Evolutionary conservation across 2,797 vertebrate genomes (phyloP), one percentile per base, ranked within the genome.

Genomic region (Leptodactylus fallax): DNA sequence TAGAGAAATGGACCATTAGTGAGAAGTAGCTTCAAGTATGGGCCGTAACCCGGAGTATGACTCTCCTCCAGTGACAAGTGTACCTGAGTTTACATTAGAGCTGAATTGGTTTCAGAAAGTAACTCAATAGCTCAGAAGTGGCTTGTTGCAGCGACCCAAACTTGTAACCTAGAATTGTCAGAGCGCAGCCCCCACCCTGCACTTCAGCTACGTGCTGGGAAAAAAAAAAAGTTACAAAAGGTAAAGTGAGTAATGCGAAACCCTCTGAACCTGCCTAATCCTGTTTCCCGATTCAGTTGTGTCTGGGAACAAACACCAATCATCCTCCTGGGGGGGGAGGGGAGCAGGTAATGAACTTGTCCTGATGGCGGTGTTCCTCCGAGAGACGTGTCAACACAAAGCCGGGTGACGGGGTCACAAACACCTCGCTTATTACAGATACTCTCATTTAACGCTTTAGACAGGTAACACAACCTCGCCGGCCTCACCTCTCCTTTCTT

Each of bases 251-350:
- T 93, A 95, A 95, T 90, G 90, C 47, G 93, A 95, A 92, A 90
- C 92, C 74, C 0, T 3, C 83, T 90, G 92, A 93, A 93, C 94
- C 93, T 95, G 93, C 94, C 91, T 92, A 90, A 92, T 94, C 94
- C 93, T 95, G 94, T 93, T 93, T 91, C 86, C 63, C 25, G 85
- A 88, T 88, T 82, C 81, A 74, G 91, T 3, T 23, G 53, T 91
- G 90, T 90, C 89, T 92, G 92, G 81, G 67, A 85, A 77, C 78
- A 85, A 81, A 82, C 90, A 45, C 65, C 71, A 89, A 93, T 93
- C 90, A 91, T 91, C 90, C 91, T 81, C 91, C 91, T 2, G 55
- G 81, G 90, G 91, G 90, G 78, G 76, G 65, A 71, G 76, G 83
- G 89, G 90, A 77, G 87, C 51, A n/a, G 51, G 86, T 72, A 47